These are phyloP conservation scores for rat (Rattus norvegicus) DNA, from an alignment of 2,113 vertebrate species.

Conservation along the genomic window DNA sequence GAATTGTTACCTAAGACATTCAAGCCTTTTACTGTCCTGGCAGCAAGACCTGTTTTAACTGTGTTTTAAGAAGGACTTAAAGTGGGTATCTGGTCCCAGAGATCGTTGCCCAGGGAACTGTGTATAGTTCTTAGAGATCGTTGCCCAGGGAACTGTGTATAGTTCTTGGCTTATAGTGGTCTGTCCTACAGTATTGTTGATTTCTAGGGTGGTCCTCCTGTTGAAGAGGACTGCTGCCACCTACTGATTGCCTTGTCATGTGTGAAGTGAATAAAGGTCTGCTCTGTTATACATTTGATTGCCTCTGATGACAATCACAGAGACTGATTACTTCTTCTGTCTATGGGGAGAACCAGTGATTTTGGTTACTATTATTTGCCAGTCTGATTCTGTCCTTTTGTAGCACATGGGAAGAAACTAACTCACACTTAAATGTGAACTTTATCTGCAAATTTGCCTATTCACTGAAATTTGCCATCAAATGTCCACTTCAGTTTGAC, in stretches of 20 bases:
- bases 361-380: not conserved
- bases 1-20: not conserved
- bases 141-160: not conserved
- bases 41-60: not conserved
- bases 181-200: not conserved
- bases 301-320: not conserved
- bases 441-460: not conserved
- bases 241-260: not conserved
- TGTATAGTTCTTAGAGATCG: not conserved
- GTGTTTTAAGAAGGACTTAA: conserved; percentile 43
- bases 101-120: not conserved
- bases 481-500: not conserved
- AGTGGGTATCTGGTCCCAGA: not conserved
- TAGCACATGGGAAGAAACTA: not conserved
- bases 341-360: not conserved
- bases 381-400: not conserved
- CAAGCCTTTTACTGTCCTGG: not conserved
- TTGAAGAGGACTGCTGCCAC: not conserved
- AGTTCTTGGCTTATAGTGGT: not conserved
- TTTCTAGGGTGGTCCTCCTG: not conserved
- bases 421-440: not conserved
- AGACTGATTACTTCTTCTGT: not conserved
- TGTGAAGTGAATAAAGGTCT: not conserved
- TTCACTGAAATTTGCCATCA: not conserved
- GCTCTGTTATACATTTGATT: not conserved